Base-by-base conservation (phyloP, 1,140 invertebrate species). In the Trichonephila clavipes region DNA sequence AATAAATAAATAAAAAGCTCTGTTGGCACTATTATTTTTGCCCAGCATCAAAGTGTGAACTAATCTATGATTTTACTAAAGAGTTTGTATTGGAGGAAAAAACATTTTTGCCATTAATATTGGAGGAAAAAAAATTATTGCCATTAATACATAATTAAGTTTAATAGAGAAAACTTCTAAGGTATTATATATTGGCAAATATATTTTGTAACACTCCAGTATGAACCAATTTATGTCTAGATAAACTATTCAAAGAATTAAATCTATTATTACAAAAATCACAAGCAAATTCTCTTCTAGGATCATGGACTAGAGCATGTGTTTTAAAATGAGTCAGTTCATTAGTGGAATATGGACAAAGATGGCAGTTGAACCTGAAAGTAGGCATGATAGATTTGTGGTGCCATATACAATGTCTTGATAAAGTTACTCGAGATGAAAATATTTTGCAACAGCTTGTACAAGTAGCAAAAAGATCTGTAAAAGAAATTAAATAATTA, bases 391-490 rank as follows among this genome's bases (percentile, higher is more conserved):
- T 62, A 16, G 58, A 19, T 85, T 92, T 85, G 61, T 92, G 90
- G 51, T 92, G 90, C 90, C 90, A 92, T 40, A 92, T 69, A 58
- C 40, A 66, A 58, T 92, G 90, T 92, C 69, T 92, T 40, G 90
- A 21, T 12, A 92, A 64, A 69, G 90, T 92, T 64, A 69, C 61
- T 92, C 66, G 59, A 69, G 90, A 92, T 24, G 90, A 58, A 59
- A 92, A 92, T 28, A 59, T 24, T 59, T 90, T 90, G 16, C 12
- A 12, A 90, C 69, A 90, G 5, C 58, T 28, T 21, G 24, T 19
- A 59, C 88, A 90, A 58, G 69, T 69, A 69, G 24, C 12, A 69
- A n/a, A 69, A 24, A 69, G 66, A 69, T 69, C 66, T 69, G 66
- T 3, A 69, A 69, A 24, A 69, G 66, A 69, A 69, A 69, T 69